phyloP scores from a whole-genome alignment of 2,797 vertebrate genomes.

The Calcarius lapponicus region DNA sequence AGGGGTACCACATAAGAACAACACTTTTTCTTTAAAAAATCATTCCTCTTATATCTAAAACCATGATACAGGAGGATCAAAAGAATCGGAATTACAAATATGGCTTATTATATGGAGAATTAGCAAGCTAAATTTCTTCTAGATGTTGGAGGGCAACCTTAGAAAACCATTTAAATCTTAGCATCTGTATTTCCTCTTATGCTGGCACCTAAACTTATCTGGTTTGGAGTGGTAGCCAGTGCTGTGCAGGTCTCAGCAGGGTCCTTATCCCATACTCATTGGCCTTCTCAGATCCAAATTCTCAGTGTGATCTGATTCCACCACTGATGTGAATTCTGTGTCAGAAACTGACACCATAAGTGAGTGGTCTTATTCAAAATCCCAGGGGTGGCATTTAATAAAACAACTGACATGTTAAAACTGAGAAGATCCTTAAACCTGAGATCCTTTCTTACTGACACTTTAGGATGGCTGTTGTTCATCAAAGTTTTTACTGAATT shows the following conservation, averaged over 20 bases:
- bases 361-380: background rate
- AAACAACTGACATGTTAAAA: background rate
- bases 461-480: background rate
- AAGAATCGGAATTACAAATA: background rate
- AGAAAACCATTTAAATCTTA: background rate
- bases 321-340: accelerated
- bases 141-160: background rate
- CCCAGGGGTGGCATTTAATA: background rate
- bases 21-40: background rate
- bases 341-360: background rate
- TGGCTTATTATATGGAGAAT: background rate
- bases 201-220: background rate
- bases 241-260: background rate
- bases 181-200: background rate
- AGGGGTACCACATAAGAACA: background rate
- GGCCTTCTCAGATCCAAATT: background rate
- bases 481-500: background rate
- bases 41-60: background rate
- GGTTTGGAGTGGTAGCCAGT: background rate
- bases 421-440: background rate
- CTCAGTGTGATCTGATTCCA: background rate
- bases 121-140: background rate
- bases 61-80: background rate
- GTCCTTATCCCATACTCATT: background rate
- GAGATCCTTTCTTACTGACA: background rate